These are phyloP conservation scores for Microplitis mediator DNA, from an alignment of 1,140 invertebrate species.

Conservation along the genomic window DNA sequence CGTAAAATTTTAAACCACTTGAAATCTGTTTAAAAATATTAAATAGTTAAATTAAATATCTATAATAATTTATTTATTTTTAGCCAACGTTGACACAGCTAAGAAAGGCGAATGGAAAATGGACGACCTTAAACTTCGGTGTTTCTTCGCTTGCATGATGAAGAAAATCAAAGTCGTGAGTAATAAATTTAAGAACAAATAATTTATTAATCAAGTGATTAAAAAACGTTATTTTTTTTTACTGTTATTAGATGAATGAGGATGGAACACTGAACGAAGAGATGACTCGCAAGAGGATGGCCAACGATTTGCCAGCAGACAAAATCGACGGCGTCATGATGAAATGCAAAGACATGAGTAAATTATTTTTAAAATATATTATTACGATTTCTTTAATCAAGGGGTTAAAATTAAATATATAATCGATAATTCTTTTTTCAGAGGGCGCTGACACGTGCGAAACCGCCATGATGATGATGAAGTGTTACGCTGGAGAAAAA, in stretches of 20 bases:
- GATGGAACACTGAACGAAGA: constrained; percentile 11
- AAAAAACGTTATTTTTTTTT: too few relatives aligned
- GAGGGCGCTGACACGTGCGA: constrained; percentile 27
- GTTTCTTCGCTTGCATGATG: constrained; percentile 35
- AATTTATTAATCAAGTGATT: background rate
- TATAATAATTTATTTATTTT: background rate
- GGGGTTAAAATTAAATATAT: background rate
- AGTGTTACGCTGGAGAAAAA: background rate
- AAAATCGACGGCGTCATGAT: constrained; percentile 24
- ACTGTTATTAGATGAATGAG: background rate
- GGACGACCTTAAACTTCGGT: constrained; percentile 32
- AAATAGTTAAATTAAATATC: background rate
- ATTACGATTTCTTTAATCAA: background rate
- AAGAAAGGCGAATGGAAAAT: background rate
- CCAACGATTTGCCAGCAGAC: background rate
- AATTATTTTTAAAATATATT: background rate
- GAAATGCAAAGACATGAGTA: constrained; percentile 26
- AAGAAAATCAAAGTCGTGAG: constrained; percentile 39
- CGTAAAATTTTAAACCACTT: background rate
- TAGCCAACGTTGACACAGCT: background rate
- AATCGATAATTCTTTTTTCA: background rate
- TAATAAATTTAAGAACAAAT: background rate
- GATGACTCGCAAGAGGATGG: background rate
- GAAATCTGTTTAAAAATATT: background rate
- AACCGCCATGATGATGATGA: constrained; percentile 19